phyloP scores from a whole-genome alignment of 2,113 vertebrate genomes.

The Apistogramma diplotaenia region DNA sequence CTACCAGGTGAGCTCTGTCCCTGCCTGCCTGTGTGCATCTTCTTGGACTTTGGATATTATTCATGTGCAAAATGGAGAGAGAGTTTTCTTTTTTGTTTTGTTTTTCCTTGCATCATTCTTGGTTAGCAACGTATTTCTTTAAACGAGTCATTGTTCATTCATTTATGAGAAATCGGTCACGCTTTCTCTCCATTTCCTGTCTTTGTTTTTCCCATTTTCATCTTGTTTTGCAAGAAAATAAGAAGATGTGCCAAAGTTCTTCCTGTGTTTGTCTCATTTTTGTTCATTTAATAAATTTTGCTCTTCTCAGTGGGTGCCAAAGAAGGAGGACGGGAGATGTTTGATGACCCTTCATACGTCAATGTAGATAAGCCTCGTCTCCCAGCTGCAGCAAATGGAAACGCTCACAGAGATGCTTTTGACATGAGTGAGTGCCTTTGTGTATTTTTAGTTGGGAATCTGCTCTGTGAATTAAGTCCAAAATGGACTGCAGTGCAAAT shows the following conservation, averaged over 20 bases:
- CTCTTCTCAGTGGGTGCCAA: slow-evolving; percentile 65
- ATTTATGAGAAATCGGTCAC: not conserved
- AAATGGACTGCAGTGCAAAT: not conserved
- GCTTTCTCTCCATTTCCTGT: not conserved
- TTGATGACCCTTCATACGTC: slow-evolving; percentile 95
- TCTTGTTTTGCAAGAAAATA: not conserved
- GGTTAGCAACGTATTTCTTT: not conserved
- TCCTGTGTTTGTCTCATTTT: not conserved
- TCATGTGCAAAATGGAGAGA: not conserved
- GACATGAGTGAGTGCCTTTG: slow-evolving; percentile 89
- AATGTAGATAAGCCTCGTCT: slow-evolving; percentile 91
- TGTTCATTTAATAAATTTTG: not conserved
- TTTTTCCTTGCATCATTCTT: no score
- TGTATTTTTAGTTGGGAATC: not conserved
- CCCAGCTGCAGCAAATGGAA: slow-evolving; percentile 81
- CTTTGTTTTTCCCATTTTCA: not conserved
- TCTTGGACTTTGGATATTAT: not conserved
- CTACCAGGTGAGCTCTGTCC: slow-evolving; percentile 72
- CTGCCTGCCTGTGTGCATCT: not conserved
- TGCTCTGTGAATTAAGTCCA: not conserved
- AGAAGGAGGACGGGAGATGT: slow-evolving; percentile 78
- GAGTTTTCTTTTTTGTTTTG: not conserved
- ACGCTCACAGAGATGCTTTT: slow-evolving; percentile 87
- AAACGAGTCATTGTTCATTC: not conserved
- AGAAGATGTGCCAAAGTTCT: not conserved